Conservation (phyloP, 2,797 vertebrate species). For the Pelodytes ibericus region DNA sequence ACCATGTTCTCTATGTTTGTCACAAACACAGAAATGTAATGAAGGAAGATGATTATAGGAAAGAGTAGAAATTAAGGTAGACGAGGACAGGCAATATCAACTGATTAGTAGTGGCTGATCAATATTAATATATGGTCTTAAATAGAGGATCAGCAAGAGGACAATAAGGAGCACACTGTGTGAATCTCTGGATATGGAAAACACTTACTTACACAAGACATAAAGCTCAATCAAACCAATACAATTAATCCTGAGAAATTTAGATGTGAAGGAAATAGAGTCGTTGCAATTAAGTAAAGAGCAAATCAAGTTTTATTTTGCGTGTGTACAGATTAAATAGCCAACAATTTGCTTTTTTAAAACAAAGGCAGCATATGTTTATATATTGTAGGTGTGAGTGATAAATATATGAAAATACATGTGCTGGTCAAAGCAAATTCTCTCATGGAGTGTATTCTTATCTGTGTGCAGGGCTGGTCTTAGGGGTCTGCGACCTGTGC, state of each 20-base stretch:
- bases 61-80: not conserved
- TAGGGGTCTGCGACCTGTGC: no score
- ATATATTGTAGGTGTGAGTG: no score
- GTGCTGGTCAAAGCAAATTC: no score
- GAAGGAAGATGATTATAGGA: not conserved
- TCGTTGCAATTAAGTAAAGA: no score
- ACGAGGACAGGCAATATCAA: not conserved
- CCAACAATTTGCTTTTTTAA: no score
- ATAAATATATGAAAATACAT: no score
- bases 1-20: not conserved
- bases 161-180: not conserved
- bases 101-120: conserved; percentile 13
- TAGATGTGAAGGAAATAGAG: not conserved
- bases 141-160: not conserved
- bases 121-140: not conserved
- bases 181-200: not conserved
- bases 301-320: no score
- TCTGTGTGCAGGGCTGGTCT: no score
- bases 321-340: no score
- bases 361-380: no score
- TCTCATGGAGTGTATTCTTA: no score
- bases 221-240: not conserved
- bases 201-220: not conserved
- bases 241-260: not conserved
- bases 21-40: not conserved